A percentile compares a stretch with the other conserved stretches of the same genome.
phyloP scores from a whole-genome alignment of 2,113 vertebrate species.

The Erythrocebus patas region DNA sequence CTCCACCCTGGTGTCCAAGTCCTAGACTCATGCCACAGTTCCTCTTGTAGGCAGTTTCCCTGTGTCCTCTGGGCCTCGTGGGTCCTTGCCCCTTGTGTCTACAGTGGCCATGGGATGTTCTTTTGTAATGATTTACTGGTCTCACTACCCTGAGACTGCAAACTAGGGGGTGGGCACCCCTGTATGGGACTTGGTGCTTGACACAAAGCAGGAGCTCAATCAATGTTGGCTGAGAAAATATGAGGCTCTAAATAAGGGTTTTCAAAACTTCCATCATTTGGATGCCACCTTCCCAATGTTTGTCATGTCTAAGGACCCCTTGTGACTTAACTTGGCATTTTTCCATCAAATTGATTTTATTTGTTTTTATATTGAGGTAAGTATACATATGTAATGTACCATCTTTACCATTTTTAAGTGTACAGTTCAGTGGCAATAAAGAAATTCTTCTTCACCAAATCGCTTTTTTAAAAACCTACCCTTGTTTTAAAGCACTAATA shows the following conservation, averaged over 20 bases:
- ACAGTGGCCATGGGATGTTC: no score
- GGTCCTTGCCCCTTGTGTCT: neutral
- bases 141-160: neutral
- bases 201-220: neutral
- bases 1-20: fast-evolving
- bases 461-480: neutral
- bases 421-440: neutral
- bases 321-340: neutral
- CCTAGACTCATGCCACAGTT: neutral
- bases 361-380: neutral
- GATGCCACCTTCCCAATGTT: neutral
- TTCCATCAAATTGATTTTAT: neutral
- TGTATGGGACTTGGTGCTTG: neutral
- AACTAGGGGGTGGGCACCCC: neutral
- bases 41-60: neutral
- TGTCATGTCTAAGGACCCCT: neutral
- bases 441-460: neutral
- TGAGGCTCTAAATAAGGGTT: neutral
- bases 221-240: neutral
- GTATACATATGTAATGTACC: neutral
- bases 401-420: neutral
- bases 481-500: neutral
- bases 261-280: neutral
- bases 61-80: neutral
- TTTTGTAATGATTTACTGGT: neutral